Base-by-base conservation (phyloP, 2,888 invertebrate genomes). In the Epinotia nisella region DNA sequence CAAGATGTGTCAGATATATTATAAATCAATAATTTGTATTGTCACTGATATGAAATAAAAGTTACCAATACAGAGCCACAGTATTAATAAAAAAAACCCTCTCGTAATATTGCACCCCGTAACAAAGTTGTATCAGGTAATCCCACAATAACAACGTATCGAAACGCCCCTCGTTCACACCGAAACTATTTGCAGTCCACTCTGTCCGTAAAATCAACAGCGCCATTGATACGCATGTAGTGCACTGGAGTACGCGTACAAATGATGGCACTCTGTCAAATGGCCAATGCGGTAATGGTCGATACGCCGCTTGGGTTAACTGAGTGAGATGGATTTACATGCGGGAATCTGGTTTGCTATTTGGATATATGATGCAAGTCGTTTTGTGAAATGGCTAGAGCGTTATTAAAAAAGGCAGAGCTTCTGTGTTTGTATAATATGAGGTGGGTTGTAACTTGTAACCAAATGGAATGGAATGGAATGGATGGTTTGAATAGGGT, bases 251-350 rank as follows among this genome's bases (percentile, higher is more conserved):
- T 76, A 78, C 78, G 76, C 76, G 76, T 51, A 89, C 87, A 86
- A 90, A 90, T 87, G 85, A 83, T 80, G 77, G 76, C 82, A 84
- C 87, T 90, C 83, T 81, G 84, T 91, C 89, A 87, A 81, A 80
- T 83, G 86, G 87, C 85, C 87, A 87, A 85, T 87, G 83, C 78
- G 87, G 88, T 81, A 86, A 86, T 81, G 87, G 85, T 83, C 82
- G 78, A 82, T 80, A 74, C 70, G 64, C 29, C 55, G 62, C 64
- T 73, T 51, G 17, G 59, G 65, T 60, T 64, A 49, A 68, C 67
- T 53, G 69, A 72, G 67, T 53, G 56, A 62, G 53, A 66, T 68
- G 35, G 45, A 69, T 64, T 39, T 45, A 49, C 56, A 49, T 49
- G 29, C 21, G 21, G 49, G 51, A 35, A 51, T 69, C 35, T 58